A percentile compares a stretch with the other conserved stretches of the same genome.
These are phyloP conservation scores for Saccostrea glomerata DNA, from an alignment of 1,140 invertebrate species.

Conservation along the genomic window DNA sequence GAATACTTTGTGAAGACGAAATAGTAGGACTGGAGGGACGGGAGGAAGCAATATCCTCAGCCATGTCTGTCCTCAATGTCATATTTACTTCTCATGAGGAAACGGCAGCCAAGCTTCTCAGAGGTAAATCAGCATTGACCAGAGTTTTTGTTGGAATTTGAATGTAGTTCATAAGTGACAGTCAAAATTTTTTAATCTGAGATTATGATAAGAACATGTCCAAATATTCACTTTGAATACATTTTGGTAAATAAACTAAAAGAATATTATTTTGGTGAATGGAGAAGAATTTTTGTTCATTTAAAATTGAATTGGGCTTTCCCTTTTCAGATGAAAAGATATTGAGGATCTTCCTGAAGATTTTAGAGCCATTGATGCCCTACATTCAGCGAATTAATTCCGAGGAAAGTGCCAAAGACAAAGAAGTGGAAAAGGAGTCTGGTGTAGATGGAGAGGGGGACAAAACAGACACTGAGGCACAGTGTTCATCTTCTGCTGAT, in stretches of 20 bases:
- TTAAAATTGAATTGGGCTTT: no score
- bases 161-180: no score
- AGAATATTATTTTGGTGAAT: no score
- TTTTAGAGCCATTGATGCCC: slow-evolving; percentile 61
- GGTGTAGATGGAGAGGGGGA: background rate
- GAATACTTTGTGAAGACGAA: slow-evolving; percentile 65
- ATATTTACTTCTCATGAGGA: slow-evolving; percentile 56
- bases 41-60: slow-evolving; percentile 60
- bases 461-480: background rate
- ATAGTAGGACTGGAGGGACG: slow-evolving; percentile 65
- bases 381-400: slow-evolving; percentile 50
- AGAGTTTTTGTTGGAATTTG: background rate
- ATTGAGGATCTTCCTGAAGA: slow-evolving; percentile 63
- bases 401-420: background rate
- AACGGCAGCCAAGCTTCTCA: slow-evolving; percentile 51
- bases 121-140: slow-evolving; percentile 54
- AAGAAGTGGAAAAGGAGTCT: background rate
- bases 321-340: slow-evolving; percentile 59
- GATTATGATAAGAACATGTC: no score
- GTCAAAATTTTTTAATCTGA: no score
- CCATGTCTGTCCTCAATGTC: slow-evolving; percentile 65
- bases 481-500: background rate
- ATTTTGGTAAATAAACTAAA: no score
- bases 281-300: no score
- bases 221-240: no score